Evolutionary conservation across 2,888 invertebrate genomes (phyloP), one percentile per base, ranked within the genome.

Genomic region (Torymus texanus): DNA sequence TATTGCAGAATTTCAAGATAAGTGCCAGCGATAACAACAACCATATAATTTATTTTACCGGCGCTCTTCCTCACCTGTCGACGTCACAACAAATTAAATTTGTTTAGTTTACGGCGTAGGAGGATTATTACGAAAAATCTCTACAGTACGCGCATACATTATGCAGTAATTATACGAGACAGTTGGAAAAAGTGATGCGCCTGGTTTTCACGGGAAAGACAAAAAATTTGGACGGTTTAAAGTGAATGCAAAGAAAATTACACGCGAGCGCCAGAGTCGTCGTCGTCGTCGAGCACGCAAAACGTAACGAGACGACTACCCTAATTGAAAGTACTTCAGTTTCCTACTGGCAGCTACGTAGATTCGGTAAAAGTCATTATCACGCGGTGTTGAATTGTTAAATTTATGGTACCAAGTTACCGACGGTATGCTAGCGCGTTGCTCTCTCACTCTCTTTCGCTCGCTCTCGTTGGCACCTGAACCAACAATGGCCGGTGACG

Each of bases 251-350:
- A 21, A 21, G 61, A 61, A 41, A 75, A 29, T 67, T 66, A 24
- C 51, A 11, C 8, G 13, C 51, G 21, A 2, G 11, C 62, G 3
- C 4, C 3, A 29, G 29, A 5, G 41, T 41, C 8, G 41, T 21
- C 21, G 21, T 21, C 21, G 21, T 21, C 21, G 21, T 21, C 21
- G 55, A 67, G 66, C 16, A 14, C n/a, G 4, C 21, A n/a, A 50
- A 21, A 50, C 18, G 59, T 70, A 74, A 71, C 65, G 61, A 75
- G 50, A 70, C 41, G 41, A 41, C 16, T 16, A 29, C 18, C 66
- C 66, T 75, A 79, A 78, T 78, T 78, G 68, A 78, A 78, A 75
- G 74, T 70, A 29, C 24, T 63, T 24, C 63, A 14, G 41, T 70
- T 24, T 61, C 13, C 8, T 21, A 21, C 21, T 24, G 13, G 51